Evolutionary conservation across 1,140 invertebrate genomes (phyloP).

Genomic region (Hypothenemus hampei): DNA sequence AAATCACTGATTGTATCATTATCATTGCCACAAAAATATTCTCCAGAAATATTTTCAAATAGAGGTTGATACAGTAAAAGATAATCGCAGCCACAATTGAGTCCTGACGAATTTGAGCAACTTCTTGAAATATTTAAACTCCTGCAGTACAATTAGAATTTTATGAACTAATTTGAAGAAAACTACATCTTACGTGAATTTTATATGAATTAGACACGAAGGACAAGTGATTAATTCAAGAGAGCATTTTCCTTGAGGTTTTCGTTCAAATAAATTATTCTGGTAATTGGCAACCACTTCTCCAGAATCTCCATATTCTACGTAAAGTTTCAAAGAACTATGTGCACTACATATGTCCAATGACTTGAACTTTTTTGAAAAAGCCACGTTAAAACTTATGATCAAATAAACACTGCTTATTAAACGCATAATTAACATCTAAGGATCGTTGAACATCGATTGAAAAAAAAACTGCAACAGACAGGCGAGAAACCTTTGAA

Average conservation of each 20-base stretch:
- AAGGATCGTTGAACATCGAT: too few species aligned
- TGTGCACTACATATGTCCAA: constrained; percentile 56
- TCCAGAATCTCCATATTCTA: constrained; percentile 58
- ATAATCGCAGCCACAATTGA: constrained; percentile 57
- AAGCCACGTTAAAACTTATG: neutral
- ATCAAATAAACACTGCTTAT: too few species aligned
- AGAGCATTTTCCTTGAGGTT: constrained; percentile 54
- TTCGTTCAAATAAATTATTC: constrained; percentile 47
- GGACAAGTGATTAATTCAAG: constrained; percentile 67
- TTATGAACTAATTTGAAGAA: neutral
- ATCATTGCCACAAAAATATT: constrained; percentile 58
- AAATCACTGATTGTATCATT: constrained; percentile 39
- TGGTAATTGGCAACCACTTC: constrained; percentile 39
- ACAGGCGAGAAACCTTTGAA: too few species aligned
- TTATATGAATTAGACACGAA: constrained; percentile 61
- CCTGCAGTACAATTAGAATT: constrained; percentile 26
- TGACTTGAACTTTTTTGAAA: constrained; percentile 10
- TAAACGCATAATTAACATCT: too few species aligned
- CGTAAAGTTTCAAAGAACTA: constrained; percentile 56
- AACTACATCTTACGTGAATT: constrained; percentile 47
- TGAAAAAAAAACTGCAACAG: too few species aligned
- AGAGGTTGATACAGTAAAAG: constrained; percentile 65
- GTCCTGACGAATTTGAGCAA: constrained; percentile 40
- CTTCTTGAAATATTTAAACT: constrained; percentile 46
- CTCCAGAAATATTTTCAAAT: constrained; percentile 58